phyloP scores from a whole-genome alignment of 30 jellyfish, hydroid and myxozoan genomes.

The Turritopsis rubra region DNA sequence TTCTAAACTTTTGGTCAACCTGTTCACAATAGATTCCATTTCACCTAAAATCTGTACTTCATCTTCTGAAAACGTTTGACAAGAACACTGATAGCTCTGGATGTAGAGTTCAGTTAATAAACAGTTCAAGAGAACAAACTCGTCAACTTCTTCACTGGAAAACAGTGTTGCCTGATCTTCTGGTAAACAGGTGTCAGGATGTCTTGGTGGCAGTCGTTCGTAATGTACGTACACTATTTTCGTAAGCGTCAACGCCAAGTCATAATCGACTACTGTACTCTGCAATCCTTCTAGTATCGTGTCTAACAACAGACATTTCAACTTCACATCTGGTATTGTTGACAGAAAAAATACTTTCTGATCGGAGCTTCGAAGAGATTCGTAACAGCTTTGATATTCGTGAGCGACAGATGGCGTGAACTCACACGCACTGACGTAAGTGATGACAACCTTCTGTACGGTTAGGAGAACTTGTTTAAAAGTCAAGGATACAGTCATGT shows the following conservation, averaged over 20 bases:
- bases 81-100: not conserved
- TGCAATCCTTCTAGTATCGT: not conserved
- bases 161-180: not conserved
- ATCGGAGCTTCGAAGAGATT: not conserved
- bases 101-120: not conserved
- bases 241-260: not conserved
- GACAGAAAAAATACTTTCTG: not conserved
- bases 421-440: not conserved
- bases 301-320: not conserved
- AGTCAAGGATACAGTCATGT: not conserved
- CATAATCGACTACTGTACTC: not conserved
- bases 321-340: not conserved
- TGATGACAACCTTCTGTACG: not conserved
- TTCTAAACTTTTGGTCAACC: not conserved
- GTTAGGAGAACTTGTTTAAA: not conserved
- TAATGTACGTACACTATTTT: not conserved
- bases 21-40: not conserved
- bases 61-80: not conserved
- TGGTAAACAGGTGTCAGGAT: not conserved
- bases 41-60: not conserved
- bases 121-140: not conserved
- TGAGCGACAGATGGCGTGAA: not conserved
- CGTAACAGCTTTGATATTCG: not conserved
- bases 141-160: constrained; percentile 5
- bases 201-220: not conserved